Percentiles rank a stretch among this genome's conserved stretches.
These are phyloP conservation scores for Scomber scombrus DNA, from an alignment of 2,113 vertebrate species.

Conservation along the genomic window DNA sequence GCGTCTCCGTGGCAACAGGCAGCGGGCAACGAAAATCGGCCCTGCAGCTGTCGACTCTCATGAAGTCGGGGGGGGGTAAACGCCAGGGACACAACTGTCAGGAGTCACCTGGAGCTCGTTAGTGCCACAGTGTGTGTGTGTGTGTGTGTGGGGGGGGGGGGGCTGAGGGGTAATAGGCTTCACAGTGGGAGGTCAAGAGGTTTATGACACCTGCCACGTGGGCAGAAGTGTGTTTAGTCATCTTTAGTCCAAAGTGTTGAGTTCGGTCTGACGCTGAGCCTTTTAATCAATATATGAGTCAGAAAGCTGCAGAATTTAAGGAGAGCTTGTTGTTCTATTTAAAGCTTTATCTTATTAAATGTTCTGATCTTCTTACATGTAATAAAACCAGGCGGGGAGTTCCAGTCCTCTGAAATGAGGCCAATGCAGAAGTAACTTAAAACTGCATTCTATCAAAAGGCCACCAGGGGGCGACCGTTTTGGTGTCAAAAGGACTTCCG, in stretches of 20 bases:
- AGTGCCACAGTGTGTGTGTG: neutral
- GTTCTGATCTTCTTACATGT: no score
- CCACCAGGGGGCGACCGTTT: no score
- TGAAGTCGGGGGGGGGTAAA: neutral
- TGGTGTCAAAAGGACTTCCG: no score
- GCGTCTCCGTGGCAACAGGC: constrained; percentile 8
- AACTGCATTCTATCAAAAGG: no score
- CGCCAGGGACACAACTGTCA: constrained; percentile 32
- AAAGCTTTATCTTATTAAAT: no score
- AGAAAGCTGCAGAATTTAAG: neutral
- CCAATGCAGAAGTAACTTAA: no score
- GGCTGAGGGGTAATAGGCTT: neutral
- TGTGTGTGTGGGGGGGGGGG: neutral
- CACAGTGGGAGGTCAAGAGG: no score
- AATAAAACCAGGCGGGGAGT: no score
- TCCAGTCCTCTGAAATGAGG: no score
- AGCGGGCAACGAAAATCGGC: constrained; percentile 23
- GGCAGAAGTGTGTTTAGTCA: neutral
- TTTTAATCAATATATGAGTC: neutral
- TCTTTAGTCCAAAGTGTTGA: neutral
- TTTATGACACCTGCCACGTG: neutral
- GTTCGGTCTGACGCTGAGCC: neutral
- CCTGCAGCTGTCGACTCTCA: neutral
- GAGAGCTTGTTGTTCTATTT: no score
- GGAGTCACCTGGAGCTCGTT: constrained; percentile 9